Evolutionary conservation across 2,113 vertebrate genomes (phyloP), one percentile per base, ranked within the genome.

Genomic region (Cyprinodon tularosa): DNA sequence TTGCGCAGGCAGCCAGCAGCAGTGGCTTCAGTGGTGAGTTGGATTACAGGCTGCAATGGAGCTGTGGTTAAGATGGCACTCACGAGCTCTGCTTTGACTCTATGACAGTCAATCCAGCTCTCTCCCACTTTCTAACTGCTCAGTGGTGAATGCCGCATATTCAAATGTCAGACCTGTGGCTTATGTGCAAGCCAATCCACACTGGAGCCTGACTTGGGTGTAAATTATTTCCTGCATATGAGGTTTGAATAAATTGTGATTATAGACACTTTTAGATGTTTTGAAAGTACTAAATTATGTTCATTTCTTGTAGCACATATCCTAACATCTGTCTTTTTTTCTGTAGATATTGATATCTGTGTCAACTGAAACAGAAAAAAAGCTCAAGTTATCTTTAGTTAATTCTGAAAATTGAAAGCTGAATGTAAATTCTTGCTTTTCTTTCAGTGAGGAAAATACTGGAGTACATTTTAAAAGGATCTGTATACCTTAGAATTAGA

Each of bases 11-110:
- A 78, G 90, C 92, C 89, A 90, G 74, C 88, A 83, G 83, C 82
- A 42, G 93, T 74, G 92, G 94, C 91, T 94, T 93, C 74, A 78
- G 93, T 80, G 91, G 90, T 86, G 84, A 88, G 92, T 83, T 88
- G 82, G 88, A 94, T 94, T 94, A 93, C 91, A 94, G 92, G 92
- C 86, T 87, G 85, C 79, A 84, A 86, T 89, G 80, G 89, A 88
- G 86, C 89, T 90, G 92, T 73, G 93, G 93, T 90, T 81, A 48
- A 62, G 76, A 89, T 89, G 88, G 90, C 88, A 90, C 90, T 91
- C 85, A 88, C 79, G 86, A 86, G 85, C 86, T 85, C 85, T 72
- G 80, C 89, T 90, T 83, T 71, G 76, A 82, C 87, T 84, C 77
- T 85, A 87, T 80, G 81, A 92, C 90, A 91, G 87, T 89, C 85